Conservation (phyloP, 2,113 vertebrate species). For the Hypanus sabinus region DNA sequence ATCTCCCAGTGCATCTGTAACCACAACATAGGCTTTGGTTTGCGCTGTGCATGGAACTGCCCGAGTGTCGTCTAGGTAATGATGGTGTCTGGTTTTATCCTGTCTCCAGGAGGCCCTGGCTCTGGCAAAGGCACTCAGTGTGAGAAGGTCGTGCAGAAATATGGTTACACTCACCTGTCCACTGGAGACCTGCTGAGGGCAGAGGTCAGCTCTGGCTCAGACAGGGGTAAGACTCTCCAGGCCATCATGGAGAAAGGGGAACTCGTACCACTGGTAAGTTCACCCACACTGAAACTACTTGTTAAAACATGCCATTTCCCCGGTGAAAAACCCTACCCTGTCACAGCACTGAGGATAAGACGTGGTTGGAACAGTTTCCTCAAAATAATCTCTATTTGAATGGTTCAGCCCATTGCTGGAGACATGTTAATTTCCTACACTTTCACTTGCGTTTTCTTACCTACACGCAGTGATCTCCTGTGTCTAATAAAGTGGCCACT, state of each 20-base stretch:
- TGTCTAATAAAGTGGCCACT: too few relatives aligned
- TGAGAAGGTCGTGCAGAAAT: slow-evolving; percentile 85
- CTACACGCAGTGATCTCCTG: too few relatives aligned
- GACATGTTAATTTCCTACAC: neutral
- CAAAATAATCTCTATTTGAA: neutral
- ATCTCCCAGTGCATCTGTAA: neutral
- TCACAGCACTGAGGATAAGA: neutral
- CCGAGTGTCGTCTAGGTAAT: neutral
- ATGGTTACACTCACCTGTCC: slow-evolving; percentile 94
- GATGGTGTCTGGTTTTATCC: neutral
- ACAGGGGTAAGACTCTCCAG: slow-evolving; percentile 82
- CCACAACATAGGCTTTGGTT: neutral
- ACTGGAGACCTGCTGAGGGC: slow-evolving; percentile 88
- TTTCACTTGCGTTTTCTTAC: neutral
- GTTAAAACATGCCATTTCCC: neutral
- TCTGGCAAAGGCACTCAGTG: slow-evolving; percentile 96
- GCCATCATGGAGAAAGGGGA: slow-evolving; percentile 97
- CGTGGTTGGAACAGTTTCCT: neutral
- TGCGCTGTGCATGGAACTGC: neutral
- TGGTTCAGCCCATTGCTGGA: neutral
- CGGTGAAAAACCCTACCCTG: neutral
- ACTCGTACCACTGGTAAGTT: slow-evolving; percentile 85
- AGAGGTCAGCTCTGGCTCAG: slow-evolving; percentile 81
- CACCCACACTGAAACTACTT: neutral
- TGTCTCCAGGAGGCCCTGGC: slow-evolving; percentile 78